Conservation (phyloP, 2,797 vertebrate genomes). For the Sebastes taczanowskii region DNA sequence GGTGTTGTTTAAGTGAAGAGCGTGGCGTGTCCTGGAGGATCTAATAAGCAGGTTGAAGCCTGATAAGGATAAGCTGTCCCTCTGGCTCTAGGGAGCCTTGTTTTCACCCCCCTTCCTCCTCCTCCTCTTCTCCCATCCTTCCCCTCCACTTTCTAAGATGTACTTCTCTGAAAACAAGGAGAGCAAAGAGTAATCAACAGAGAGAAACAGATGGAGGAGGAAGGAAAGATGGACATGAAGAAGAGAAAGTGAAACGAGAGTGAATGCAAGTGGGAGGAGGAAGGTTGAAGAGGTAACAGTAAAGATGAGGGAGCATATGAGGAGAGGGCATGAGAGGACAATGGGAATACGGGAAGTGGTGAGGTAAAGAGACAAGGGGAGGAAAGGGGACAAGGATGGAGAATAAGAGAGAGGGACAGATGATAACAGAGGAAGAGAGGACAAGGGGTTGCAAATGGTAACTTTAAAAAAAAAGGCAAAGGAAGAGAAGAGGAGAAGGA, state of each 20-base stretch:
- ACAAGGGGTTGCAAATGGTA: neutral
- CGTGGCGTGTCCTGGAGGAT: constrained; percentile 78
- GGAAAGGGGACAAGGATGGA: neutral
- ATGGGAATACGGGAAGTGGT: constrained; percentile 11
- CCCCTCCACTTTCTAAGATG: constrained; percentile 55
- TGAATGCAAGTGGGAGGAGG: neutral
- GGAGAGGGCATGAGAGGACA: constrained; percentile 15
- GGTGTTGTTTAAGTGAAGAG: constrained; percentile 77
- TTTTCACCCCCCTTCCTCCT: constrained; percentile 50
- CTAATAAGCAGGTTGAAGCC: constrained; percentile 85
- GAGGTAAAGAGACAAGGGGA: neutral
- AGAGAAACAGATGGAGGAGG: constrained; percentile 22
- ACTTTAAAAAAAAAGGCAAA: neutral
- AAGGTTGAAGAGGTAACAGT: neutral
- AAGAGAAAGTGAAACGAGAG: neutral
- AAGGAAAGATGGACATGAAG: neutral
- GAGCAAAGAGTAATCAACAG: constrained; percentile 45
- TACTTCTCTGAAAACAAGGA: constrained; percentile 56
- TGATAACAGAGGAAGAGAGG: neutral
- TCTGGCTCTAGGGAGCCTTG: constrained; percentile 77
- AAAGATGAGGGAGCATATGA: constrained; percentile 16
- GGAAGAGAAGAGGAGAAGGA: neutral
- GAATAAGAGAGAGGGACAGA: neutral
- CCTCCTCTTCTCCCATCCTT: constrained; percentile 14
- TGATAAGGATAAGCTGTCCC: constrained; percentile 85